Base-by-base conservation (phyloP, 2,113 vertebrate genomes). In the Chauna torquata region DNA sequence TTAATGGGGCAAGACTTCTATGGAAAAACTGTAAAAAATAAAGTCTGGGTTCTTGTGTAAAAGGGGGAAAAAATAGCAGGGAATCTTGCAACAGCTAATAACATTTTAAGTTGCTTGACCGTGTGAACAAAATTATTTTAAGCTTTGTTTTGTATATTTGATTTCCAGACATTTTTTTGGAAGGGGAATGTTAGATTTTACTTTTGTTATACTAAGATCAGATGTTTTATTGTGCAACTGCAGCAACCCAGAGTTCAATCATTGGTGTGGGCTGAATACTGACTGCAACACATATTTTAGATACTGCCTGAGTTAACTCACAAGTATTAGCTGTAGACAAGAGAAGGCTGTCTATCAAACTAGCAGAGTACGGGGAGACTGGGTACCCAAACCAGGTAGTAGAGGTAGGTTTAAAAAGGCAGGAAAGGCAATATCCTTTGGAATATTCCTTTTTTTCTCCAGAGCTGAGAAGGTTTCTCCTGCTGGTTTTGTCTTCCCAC, bases 71-170 rank as follows among this genome's bases (percentile, higher is more conserved):
- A 82, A 62, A 12, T 64, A 64, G 38, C 16, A 54, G 57, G 24
- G 11, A 79, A 2, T 50, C 44, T 75, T 82, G 32, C 19, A 94
- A 27, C 15, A 58, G 13, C 30, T 54, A 40, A 12, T 54, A 54
- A 11, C 16, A 76, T 79, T 95, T 91, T 45, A 59, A 93, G 44
- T 79, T 90, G 16, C 32, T 87, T 82, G 54, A 47, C 32, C 79
- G 16, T 25, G 24, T 4, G 2, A 82, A 70, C 8, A 77, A 81
- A 82, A 76, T 45, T 0, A 17, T 75, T 85, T 78, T 54, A 38
- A 58, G 22, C 25, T 88, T 87, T 1, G 1, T 82, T 82, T 76
- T 86, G 15, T 57, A 9, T 36, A 22, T 24, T 5, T 32, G 16
- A 66, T 84, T 93, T 92, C 72, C 25, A 58, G 14, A 32, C 68